A percentile compares a stretch with the other conserved stretches of the same genome.
Conservation (phyloP, 2,888 invertebrate species). For the Cephus spinipes region DNA sequence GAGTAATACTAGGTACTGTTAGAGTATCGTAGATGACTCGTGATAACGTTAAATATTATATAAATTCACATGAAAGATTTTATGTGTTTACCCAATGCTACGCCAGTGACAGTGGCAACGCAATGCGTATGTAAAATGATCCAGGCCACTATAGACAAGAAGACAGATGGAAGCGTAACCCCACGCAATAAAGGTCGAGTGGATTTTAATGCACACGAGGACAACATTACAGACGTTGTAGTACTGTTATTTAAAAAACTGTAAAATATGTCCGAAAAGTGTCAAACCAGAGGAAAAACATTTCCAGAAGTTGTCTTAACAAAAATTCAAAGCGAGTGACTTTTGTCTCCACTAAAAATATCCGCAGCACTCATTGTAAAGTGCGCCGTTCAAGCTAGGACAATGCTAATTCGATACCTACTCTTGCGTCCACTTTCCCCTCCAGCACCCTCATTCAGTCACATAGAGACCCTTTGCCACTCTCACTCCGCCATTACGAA, state of each 20-base stretch:
- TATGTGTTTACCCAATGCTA: conserved; percentile 36
- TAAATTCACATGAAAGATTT: neutral
- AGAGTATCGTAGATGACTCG: neutral
- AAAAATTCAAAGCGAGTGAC: neutral
- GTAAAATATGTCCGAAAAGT: neutral
- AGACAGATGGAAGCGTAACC: conserved; percentile 50
- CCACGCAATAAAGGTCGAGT: conserved; percentile 64
- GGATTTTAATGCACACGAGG: conserved; percentile 45
- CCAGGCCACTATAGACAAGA: conserved; percentile 26
- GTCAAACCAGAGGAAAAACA: neutral
- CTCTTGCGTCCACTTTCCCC: neutral
- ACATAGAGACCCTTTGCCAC: conserved; percentile 13
- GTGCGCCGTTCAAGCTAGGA: conserved; percentile 25
- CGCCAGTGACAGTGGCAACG: conserved; percentile 48
- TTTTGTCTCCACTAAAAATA: neutral
- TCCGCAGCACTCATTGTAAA: neutral
- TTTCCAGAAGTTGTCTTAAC: neutral
- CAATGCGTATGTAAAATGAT: conserved; percentile 42
- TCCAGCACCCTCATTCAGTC: conserved; percentile 13
- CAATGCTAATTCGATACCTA: conserved; percentile 30
- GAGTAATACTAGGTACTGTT: neutral
- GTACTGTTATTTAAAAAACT: neutral
- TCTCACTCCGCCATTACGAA: conserved; percentile 20
- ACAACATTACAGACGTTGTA: neutral
- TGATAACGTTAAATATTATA: neutral